Conservation (phyloP, 37 sponge, comb jelly and placozoan genomes). For the Halichondria panicea region DNA sequence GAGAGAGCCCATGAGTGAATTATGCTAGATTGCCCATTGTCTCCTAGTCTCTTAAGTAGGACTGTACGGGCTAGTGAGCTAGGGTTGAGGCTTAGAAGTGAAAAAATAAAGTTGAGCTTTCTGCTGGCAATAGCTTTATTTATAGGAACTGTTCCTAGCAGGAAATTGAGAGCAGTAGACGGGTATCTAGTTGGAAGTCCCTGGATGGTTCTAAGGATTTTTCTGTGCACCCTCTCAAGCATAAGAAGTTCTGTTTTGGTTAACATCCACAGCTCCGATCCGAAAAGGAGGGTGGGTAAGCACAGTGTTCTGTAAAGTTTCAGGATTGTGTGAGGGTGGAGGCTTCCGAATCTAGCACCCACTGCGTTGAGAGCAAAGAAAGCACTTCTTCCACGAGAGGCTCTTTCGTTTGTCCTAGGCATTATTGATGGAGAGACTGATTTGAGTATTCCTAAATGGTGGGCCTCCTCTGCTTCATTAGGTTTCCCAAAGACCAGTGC, state of each 20-base stretch:
- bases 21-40: too few relatives aligned
- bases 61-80: background rate
- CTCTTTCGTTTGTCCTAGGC: background rate
- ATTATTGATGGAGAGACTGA: background rate
- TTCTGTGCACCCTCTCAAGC: constrained; percentile 3
- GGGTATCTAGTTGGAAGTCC: constrained; percentile 10
- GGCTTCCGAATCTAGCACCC: constrained; percentile 9
- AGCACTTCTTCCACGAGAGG: background rate
- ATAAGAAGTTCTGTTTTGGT: constrained; percentile 10
- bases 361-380: constrained; percentile 10
- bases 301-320: background rate
- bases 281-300: constrained; percentile 7
- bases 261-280: constrained; percentile 4
- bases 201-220: constrained; percentile 15
- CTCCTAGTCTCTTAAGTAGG: too few relatives aligned
- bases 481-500: background rate
- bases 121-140: background rate
- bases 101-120: background rate
- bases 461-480: too few relatives aligned
- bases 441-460: background rate
- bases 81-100: background rate
- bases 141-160: background rate
- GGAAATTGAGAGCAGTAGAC: background rate
- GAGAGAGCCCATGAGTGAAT: too few relatives aligned
- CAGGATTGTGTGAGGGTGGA: constrained; percentile 2